Base-by-base conservation (phyloP, 2,113 vertebrate genomes). In the Donacobius atricapilla region DNA sequence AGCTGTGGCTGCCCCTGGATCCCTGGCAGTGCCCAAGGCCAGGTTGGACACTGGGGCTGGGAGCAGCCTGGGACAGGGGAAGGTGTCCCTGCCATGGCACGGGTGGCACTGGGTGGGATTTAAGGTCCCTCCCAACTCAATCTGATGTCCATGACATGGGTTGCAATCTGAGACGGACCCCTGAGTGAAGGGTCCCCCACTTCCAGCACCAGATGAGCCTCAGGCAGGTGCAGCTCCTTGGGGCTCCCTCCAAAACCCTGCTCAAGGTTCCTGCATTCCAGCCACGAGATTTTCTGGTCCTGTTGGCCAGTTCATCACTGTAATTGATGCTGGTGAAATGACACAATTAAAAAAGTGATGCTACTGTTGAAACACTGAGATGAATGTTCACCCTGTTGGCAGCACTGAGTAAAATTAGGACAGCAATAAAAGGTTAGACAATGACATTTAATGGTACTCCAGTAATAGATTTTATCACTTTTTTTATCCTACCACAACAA, bases 401-500 rank as follows among this genome's bases (percentile, higher is more conserved):
- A 93, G 50, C 75, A 42, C 20, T 69, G 72, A 96, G 92, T 83
- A 87, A 96, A 96, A 83, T 79, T 75, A 94, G 79, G 60, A 96
- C 83, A 94, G 85, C 87, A 9, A 78, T 85, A 65, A 94, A 64
- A 91, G 69, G 71, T 83, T 69, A 95, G 94, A 95, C 64, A 89
- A 87, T 79, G 92, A 93, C 87, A 97, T 96, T 92, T 96, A 93
- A 76, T 81, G 75, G 93, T 93, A 90, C 83, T 90, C 94, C 92
- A 87, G 88, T 85, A 76, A 80, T 95, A 97, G 95, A 95, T 80
- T 87, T 71, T 83, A 90, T 96, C 84, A 93, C 90, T 84, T 93
- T 54, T 44, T 92, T 94, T 94, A 95, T 84, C 94, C 97, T 97
- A 94, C 95, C 85, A 91, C 78, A 91, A 96, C 95, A 93, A 81